Conservation (phyloP, 2,113 vertebrate species). For the Glareola pratincola region DNA sequence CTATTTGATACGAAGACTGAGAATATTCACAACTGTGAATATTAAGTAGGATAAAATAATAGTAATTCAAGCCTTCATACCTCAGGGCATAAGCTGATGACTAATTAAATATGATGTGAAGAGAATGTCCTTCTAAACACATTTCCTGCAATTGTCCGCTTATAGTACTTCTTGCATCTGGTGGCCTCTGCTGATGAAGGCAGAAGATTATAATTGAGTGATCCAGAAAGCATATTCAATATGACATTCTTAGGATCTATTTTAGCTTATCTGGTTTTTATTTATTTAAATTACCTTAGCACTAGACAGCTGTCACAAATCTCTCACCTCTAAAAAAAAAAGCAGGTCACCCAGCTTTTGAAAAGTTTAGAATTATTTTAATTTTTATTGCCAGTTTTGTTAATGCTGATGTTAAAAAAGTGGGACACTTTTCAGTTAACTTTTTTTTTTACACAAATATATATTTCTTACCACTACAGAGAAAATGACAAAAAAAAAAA, state of each 20-base stretch:
- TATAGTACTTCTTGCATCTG: not conserved
- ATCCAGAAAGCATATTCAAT: not conserved
- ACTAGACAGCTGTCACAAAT: not conserved
- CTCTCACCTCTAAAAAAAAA: not conserved
- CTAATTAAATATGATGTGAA: not conserved
- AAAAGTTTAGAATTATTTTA: not conserved
- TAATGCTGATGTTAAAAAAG: not conserved
- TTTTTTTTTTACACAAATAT: not conserved
- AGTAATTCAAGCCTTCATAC: not conserved
- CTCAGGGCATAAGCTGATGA: not conserved
- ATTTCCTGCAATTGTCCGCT: not conserved
- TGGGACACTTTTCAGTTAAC: not conserved
- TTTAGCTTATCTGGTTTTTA: not conserved
- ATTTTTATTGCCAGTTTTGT: not conserved
- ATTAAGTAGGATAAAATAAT: not conserved
- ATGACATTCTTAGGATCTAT: not conserved
- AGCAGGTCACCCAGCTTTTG: not conserved
- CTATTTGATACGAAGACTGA: not conserved
- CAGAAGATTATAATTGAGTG: not conserved
- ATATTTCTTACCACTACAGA: not conserved
- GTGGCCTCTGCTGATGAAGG: not conserved
- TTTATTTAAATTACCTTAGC: not conserved
- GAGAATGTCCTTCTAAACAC: not conserved
- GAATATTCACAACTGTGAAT: not conserved
- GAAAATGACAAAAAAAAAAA: not conserved